phyloP scores from a whole-genome alignment of 53 echinoderm and acorn worm species.

The Holothuria scabra region DNA sequence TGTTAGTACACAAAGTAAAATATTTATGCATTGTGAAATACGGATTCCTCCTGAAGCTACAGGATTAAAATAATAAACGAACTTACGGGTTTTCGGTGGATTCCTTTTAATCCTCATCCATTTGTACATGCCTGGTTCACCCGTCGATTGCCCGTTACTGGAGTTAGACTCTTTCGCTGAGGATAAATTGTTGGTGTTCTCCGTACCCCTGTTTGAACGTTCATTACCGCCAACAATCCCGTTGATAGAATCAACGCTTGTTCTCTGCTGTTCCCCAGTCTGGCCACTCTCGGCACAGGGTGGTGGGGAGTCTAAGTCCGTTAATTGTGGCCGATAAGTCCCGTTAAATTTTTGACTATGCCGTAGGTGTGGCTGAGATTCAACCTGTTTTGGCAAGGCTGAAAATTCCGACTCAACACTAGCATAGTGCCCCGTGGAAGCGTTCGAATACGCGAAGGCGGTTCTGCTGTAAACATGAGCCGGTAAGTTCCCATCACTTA shows the following conservation, averaged over 20 bases:
- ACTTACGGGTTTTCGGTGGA: slow-evolving; percentile 96
- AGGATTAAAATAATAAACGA: no score
- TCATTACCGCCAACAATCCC: slow-evolving; percentile 56
- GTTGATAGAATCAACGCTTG: slow-evolving; percentile 45
- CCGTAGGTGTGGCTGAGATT: neutral
- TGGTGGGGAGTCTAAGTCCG: slow-evolving; percentile 76
- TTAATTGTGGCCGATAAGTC: slow-evolving; percentile 75
- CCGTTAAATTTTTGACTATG: slow-evolving; percentile 76
- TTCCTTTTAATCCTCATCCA: slow-evolving; percentile 99
- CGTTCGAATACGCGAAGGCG: slow-evolving; percentile 31
- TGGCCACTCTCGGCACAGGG: slow-evolving; percentile 66
- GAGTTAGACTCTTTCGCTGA: slow-evolving; percentile 58
- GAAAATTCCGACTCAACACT: slow-evolving; percentile 40
- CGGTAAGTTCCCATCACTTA: slow-evolving; percentile 22
- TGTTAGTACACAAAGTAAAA: no score
- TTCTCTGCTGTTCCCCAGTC: slow-evolving; percentile 54
- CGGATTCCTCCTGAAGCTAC: no score
- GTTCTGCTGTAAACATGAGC: slow-evolving; percentile 43
- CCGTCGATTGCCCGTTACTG: slow-evolving; percentile 32
- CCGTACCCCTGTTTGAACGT: slow-evolving; percentile 55
- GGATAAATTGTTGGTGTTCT: slow-evolving; percentile 67
- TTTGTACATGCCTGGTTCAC: slow-evolving; percentile 90
- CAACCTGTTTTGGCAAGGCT: slow-evolving; percentile 35
- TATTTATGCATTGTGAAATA: no score
- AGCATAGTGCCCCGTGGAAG: slow-evolving; percentile 42